Evolutionary conservation across 2,888 invertebrate genomes (phyloP).

Genomic region (Sarcophaga caerulescens): DNA sequence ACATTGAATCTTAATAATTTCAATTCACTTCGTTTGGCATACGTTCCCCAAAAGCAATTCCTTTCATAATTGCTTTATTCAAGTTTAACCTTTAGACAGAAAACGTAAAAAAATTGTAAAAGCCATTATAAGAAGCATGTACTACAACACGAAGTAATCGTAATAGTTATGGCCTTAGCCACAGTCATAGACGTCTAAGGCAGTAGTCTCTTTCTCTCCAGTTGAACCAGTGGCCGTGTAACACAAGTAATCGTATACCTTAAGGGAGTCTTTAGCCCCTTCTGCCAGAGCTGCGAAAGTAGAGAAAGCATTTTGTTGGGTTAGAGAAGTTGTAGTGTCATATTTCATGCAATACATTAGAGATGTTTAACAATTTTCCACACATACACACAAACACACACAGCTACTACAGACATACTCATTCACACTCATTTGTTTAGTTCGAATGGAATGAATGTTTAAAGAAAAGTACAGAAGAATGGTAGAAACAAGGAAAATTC

Average conservation of each 20-base stretch:
- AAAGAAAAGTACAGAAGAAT: constrained; percentile 13
- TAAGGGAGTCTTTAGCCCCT: constrained; percentile 60
- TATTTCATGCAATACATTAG: constrained; percentile 65
- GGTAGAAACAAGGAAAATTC: neutral
- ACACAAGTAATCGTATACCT: constrained; percentile 55
- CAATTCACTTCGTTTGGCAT: neutral
- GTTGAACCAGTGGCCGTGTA: constrained; percentile 16
- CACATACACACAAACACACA: constrained; percentile 19
- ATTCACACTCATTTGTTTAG: constrained; percentile 20
- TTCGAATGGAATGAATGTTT: constrained; percentile 5
- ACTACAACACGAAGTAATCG: constrained; percentile 28
- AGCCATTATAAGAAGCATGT: constrained; percentile 54
- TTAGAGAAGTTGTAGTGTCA: constrained; percentile 57
- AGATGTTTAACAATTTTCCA: constrained; percentile 61
- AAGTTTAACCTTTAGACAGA: constrained; percentile 54
- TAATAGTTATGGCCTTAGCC: constrained; percentile 31
- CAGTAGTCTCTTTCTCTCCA: constrained; percentile 4
- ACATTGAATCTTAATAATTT: neutral
- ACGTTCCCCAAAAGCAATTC: constrained; percentile 5
- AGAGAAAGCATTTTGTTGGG: constrained; percentile 17
- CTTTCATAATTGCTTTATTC: constrained; percentile 28
- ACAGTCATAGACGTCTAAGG: constrained; percentile 18
- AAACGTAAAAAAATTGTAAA: constrained; percentile 12
- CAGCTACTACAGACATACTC: neutral
- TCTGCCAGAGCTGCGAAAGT: constrained; percentile 25